Percentiles rank a stretch among this genome's conserved stretches.
Conservation (phyloP, 2,797 vertebrate species). For the Phoebastria nigripes region DNA sequence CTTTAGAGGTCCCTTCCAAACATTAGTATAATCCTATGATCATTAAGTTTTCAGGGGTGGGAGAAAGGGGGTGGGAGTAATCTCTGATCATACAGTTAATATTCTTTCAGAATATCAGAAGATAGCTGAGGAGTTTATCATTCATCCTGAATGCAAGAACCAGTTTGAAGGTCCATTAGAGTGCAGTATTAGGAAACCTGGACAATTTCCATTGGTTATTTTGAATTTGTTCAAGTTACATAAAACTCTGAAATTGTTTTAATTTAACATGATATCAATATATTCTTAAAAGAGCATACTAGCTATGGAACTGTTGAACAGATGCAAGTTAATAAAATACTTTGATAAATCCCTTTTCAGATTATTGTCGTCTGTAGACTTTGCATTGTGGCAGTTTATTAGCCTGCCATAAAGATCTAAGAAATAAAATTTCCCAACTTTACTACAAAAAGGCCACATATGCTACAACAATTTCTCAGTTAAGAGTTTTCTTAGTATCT, state of each 20-base stretch:
- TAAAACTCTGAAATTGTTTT: neutral
- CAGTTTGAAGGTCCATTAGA: neutral
- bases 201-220: neutral
- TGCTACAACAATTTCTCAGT: neutral
- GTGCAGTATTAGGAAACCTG: neutral
- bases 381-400: neutral
- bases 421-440: neutral
- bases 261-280: neutral
- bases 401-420: neutral
- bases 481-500: neutral
- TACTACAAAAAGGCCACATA: neutral
- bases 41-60: rapidly evolving
- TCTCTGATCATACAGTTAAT: neutral
- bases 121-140: neutral
- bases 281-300: neutral
- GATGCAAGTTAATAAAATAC: slow-evolving; percentile 10
- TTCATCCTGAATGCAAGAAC: neutral
- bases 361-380: neutral
- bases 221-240: neutral
- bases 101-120: neutral
- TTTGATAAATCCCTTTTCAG: neutral
- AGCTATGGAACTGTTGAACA: neutral
- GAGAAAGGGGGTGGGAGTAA: neutral
- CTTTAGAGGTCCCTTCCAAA: neutral
- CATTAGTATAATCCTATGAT: neutral